Conservation (phyloP, 2,113 vertebrate species). For the Deroptyus accipitrinus region DNA sequence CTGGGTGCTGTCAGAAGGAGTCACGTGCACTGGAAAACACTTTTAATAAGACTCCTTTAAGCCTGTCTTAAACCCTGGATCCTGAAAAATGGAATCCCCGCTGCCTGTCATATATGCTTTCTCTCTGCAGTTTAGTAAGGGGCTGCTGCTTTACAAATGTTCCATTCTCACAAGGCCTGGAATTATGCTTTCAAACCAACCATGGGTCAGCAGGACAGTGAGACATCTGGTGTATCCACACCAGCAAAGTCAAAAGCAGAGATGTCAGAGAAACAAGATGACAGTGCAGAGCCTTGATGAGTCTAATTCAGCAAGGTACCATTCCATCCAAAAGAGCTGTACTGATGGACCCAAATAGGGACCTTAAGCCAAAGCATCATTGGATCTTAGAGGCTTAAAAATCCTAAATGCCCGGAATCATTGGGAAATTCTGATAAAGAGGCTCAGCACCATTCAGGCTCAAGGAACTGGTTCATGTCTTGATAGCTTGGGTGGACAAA, state of each 20-base stretch:
- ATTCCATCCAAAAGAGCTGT: not conserved
- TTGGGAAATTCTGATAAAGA: not conserved
- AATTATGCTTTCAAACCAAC: constrained; percentile 29
- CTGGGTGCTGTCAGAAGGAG: constrained; percentile 63
- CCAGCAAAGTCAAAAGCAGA: not conserved
- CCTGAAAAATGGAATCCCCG: constrained; percentile 35
- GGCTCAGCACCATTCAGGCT: not conserved
- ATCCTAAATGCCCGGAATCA: not conserved
- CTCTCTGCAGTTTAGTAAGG: not conserved
- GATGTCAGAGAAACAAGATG: not conserved
- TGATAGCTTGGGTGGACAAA: not conserved
- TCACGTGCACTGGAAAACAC: constrained; percentile 49
- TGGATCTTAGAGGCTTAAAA: not conserved
- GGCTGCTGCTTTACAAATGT: not conserved
- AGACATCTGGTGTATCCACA: not conserved
- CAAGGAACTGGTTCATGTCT: not conserved
- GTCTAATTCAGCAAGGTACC: not conserved
- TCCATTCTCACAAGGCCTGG: constrained; percentile 18
- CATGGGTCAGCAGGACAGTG: rapidly evolving
- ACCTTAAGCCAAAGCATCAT: not conserved
- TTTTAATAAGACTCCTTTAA: constrained; percentile 65
- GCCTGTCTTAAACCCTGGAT: constrained; percentile 24
- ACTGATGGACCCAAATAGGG: too few relatives aligned
- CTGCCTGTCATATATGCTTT: not conserved
- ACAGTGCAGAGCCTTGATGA: not conserved